phyloP scores from a whole-genome alignment of 2,113 vertebrate genomes.

The Ictalurus furcatus region DNA sequence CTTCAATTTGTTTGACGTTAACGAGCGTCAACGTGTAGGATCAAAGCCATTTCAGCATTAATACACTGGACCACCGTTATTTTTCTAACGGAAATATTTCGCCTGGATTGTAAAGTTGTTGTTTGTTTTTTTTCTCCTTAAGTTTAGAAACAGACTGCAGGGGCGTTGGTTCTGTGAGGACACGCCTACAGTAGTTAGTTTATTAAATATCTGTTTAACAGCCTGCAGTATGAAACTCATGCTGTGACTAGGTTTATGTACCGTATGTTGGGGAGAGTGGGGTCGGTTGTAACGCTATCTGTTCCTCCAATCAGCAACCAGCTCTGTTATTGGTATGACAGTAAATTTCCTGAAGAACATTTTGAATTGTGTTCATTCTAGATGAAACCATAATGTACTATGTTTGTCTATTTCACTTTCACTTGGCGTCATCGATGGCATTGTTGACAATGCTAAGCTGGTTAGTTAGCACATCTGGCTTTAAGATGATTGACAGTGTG shows the following conservation, averaged over 20 bases:
- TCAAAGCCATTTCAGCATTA: slow-evolving; percentile 8
- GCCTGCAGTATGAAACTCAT: background rate
- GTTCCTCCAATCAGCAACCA: background rate
- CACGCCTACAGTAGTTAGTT: no score
- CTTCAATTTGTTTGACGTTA: background rate
- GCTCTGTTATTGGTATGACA: background rate
- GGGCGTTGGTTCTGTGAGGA: background rate
- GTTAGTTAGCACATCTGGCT: background rate
- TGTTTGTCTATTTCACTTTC: background rate
- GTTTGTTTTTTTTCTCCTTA: background rate
- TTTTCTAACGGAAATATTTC: background rate
- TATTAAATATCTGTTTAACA: background rate
- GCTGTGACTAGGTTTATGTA: background rate
- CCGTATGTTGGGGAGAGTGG: background rate
- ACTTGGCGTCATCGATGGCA: background rate
- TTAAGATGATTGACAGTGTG: background rate
- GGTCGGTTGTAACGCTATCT: background rate
- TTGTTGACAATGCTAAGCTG: background rate
- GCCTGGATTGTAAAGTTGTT: background rate
- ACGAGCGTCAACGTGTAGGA: background rate
- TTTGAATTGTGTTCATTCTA: background rate
- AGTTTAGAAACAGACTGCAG: background rate
- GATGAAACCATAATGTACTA: background rate
- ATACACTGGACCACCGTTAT: background rate
- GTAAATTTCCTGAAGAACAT: background rate